A percentile compares a stretch with the other conserved stretches of the same genome.
Conservation (phyloP, 2,888 invertebrate species). For the Poecilus cupreus region DNA sequence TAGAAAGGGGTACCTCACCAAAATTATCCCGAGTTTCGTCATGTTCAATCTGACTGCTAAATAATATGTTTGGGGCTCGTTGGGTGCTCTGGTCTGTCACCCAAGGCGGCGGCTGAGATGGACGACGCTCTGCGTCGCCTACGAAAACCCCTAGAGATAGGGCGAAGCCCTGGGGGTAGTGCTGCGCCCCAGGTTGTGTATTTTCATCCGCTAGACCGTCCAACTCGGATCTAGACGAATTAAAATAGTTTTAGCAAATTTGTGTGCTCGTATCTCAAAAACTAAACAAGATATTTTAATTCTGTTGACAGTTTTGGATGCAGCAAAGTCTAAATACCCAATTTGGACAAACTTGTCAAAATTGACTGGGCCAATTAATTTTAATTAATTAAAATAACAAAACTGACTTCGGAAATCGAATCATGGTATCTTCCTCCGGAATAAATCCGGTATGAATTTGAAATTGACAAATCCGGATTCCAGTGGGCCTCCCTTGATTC, state of each 20-base stretch:
- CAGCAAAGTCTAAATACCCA: no score
- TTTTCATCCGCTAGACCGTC: slow-evolving; percentile 85
- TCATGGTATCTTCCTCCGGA: slow-evolving; percentile 81
- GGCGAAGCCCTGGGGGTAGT: slow-evolving; percentile 82
- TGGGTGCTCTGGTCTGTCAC: slow-evolving; percentile 78
- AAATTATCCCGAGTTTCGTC: slow-evolving; percentile 91
- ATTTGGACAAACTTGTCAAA: no score
- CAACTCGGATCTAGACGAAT: slow-evolving; percentile 78
- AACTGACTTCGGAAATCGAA: slow-evolving; percentile 83
- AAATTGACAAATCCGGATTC: slow-evolving; percentile 90
- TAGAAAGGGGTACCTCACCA: slow-evolving; percentile 73
- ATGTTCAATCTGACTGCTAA: slow-evolving; percentile 86
- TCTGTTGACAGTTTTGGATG: no score
- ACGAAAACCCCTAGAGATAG: slow-evolving; percentile 83
- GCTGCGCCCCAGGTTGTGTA: slow-evolving; percentile 71
- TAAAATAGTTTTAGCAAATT: no score
- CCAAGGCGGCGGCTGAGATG: slow-evolving; percentile 84
- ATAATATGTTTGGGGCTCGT: slow-evolving; percentile 78
- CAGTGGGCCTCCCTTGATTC: slow-evolving; percentile 81
- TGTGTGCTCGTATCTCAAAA: no score
- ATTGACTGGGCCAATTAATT: not conserved
- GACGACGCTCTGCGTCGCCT: slow-evolving; percentile 81
- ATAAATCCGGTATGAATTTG: slow-evolving; percentile 94
- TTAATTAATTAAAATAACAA: slow-evolving; percentile 11
- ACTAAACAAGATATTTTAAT: no score